Conservation (phyloP, 2,888 invertebrate species). For the Orthonychiurus folsomi region DNA sequence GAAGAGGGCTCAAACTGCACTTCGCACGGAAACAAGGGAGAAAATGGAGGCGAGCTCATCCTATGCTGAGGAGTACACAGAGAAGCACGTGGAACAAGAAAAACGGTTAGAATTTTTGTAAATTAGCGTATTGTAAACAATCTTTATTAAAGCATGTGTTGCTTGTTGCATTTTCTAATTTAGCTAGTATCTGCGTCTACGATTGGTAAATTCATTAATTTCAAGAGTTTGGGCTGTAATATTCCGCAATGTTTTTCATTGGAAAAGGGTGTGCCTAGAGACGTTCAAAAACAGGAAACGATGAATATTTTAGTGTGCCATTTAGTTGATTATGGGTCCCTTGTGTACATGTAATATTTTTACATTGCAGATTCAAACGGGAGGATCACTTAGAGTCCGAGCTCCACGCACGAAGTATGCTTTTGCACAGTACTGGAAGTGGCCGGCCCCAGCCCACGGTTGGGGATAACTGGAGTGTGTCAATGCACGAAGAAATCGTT, state of each 20-base stretch:
- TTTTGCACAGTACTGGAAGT: background rate
- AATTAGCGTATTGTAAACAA: too few relatives aligned
- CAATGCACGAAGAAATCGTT: background rate
- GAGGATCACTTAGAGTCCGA: background rate
- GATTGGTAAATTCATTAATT: too few relatives aligned
- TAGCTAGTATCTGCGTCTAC: too few relatives aligned
- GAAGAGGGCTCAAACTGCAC: conserved; percentile 42
- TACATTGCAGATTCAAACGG: background rate
- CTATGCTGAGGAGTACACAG: conserved; percentile 57
- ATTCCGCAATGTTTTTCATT: too few relatives aligned
- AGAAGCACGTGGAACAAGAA: conserved; percentile 55
- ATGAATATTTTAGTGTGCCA: too few relatives aligned
- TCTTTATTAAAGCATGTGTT: background rate
- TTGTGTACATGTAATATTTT: background rate
- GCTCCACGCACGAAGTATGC: background rate
- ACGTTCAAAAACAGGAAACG: too few relatives aligned
- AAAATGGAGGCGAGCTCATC: conserved; percentile 50
- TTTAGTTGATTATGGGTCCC: too few relatives aligned
- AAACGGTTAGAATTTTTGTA: too few relatives aligned
- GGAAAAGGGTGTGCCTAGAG: too few relatives aligned
- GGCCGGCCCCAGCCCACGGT: background rate
- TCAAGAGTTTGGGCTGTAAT: too few relatives aligned
- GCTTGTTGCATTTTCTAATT: background rate
- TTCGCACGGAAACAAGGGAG: conserved; percentile 29
- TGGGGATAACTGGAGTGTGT: background rate